phyloP scores from a whole-genome alignment of 2,888 invertebrate species.

The Scaptomyza polygonia region DNA sequence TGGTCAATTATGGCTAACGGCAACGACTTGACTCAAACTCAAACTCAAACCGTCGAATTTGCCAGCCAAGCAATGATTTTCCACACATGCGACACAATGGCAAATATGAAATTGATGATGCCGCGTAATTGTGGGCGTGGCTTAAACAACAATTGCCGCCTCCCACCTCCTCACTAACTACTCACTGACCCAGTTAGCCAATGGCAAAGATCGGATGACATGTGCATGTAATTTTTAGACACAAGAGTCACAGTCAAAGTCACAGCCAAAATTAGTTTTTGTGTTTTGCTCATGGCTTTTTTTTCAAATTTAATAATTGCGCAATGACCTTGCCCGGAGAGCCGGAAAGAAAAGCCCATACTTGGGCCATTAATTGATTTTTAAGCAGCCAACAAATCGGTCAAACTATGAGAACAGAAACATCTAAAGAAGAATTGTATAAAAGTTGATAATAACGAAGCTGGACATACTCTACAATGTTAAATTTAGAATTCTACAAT shows the following conservation, averaged over 20 bases:
- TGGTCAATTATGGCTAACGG: conserved; percentile 78
- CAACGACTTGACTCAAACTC: conserved; percentile 21
- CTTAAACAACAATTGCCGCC: neutral
- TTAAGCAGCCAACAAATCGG: conserved; percentile 59
- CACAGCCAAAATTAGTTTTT: conserved; percentile 35
- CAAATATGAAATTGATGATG: conserved; percentile 58
- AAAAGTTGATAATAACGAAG: neutral
- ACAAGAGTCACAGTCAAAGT: conserved; percentile 12
- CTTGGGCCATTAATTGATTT: conserved; percentile 65
- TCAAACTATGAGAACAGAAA: conserved; percentile 27
- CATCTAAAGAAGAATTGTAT: neutral
- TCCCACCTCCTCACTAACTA: neutral
- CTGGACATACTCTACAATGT: conserved; percentile 7
- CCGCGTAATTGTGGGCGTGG: conserved; percentile 56
- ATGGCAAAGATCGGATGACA: conserved; percentile 30
- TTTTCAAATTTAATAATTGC: conserved; percentile 53
- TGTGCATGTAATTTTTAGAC: conserved; percentile 21
- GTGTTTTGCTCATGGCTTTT: conserved; percentile 26
- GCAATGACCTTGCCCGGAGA: conserved; percentile 60
- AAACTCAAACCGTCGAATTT: conserved; percentile 9
- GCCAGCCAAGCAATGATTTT: conserved; percentile 3
- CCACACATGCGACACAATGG: conserved; percentile 53
- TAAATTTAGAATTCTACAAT: too few species aligned
- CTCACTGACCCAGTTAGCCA: conserved; percentile 41
- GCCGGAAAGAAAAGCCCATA: conserved; percentile 62